Base-by-base conservation (phyloP, 2,113 vertebrate species). In the Syngnathus scovelli region DNA sequence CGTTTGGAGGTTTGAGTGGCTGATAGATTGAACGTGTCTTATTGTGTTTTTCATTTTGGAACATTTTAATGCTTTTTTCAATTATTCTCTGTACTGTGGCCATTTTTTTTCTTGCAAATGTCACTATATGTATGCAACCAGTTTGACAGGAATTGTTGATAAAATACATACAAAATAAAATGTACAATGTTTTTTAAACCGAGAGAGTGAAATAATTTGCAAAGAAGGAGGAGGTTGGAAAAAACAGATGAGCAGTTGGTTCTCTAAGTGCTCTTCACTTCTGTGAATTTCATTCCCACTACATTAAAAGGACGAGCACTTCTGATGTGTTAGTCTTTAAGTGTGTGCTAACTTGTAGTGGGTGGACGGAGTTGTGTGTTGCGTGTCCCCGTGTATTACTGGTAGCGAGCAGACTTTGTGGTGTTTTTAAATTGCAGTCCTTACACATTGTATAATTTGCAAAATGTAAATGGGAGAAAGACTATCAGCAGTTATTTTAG, bases 381-480 rank as follows among this genome's bases (percentile, higher is more conserved):
- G 70, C 61, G 54, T 74, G 69, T 66, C 43, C 70, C 46, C 37
- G 1, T 41, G 39, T 16, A 33, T 48, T 69, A 59, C 51, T 62
- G 61, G 73, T 66, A 41, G 51, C 62, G 1, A 21, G 49, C 49
- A 52, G 70, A 2, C 15, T 69, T 67, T 69, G 71, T 63, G 79
- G 82, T 79, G 37, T 69, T 68, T 69, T 64, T 77, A 66, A 70
- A 81, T 76, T 75, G 72, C 71, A 70, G 73, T 80, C 77, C 72
- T 81, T 73, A 72, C 66, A 77, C 68, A 77, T 37, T 62, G 52
- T 76, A 69, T 69, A 74, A 72, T 70, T 33, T 33, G 71, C 76
- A 77, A 76, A 81, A 75, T 80, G 77, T 71, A 65, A 59, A 37
- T 66, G 36, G 82, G 79, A 74, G 85, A 84, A 85, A 84, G 18